Conservation (phyloP, 2,888 invertebrate species). For the Leptinotarsa juncta region DNA sequence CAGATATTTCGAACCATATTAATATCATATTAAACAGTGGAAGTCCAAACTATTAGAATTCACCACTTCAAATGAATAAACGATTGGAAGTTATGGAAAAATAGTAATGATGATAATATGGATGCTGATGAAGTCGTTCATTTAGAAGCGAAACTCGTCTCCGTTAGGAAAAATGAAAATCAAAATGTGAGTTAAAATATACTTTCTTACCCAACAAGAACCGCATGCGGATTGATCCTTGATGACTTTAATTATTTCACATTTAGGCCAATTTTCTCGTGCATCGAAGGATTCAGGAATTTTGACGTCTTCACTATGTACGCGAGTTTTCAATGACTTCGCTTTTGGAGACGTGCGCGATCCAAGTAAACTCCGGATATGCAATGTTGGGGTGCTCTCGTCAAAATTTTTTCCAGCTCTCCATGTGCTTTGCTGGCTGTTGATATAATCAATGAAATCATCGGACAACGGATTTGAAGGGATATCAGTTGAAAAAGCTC, state of each 20-base stretch:
- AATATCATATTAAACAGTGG: no score
- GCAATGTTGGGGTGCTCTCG: slow-evolving; percentile 68
- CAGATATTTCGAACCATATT: no score
- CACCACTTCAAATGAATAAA: no score
- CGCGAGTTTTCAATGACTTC: background rate
- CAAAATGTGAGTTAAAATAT: no score
- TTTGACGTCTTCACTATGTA: slow-evolving; percentile 13
- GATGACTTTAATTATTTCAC: slow-evolving; percentile 82
- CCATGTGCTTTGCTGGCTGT: slow-evolving; percentile 78
- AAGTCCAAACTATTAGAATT: no score
- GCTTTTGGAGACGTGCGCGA: slow-evolving; percentile 64
- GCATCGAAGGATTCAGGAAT: slow-evolving; percentile 83
- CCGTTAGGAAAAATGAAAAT: no score
- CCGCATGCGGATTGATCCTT: slow-evolving; percentile 89
- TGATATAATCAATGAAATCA: slow-evolving; percentile 78
- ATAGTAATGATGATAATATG: no score
- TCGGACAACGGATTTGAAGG: slow-evolving; percentile 72
- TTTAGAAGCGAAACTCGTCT: no score
- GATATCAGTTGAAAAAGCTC: background rate
- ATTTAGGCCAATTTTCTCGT: slow-evolving; percentile 81
- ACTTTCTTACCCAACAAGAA: slow-evolving; percentile 80
- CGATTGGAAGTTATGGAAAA: no score
- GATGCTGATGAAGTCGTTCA: no score
- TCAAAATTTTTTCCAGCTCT: slow-evolving; percentile 84
- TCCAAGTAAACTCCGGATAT: slow-evolving; percentile 74